A percentile compares a stretch with the other conserved stretches of the same genome.
These are phyloP conservation scores for Seira ritae DNA, from an alignment of 2,888 invertebrate genomes.

Conservation along the genomic window DNA sequence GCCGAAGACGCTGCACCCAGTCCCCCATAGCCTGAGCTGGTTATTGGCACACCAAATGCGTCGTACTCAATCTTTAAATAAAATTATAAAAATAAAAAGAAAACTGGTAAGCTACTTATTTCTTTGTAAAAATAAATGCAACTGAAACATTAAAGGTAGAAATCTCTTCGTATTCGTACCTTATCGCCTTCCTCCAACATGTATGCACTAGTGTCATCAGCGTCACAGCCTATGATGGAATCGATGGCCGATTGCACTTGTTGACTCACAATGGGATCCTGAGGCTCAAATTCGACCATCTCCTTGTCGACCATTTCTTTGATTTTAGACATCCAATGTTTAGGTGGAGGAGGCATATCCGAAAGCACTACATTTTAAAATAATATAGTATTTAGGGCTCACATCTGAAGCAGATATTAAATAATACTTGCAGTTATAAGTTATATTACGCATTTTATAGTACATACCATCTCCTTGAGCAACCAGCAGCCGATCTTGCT, in stretches of 20 bases:
- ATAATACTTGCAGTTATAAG: no score
- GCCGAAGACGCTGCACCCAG: constrained; percentile 69
- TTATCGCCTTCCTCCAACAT: constrained; percentile 69
- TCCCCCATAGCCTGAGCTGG: constrained; percentile 61
- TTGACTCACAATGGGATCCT: constrained; percentile 71
- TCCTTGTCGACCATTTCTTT: constrained; percentile 72
- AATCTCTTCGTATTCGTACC: constrained; percentile 57
- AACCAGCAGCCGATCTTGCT: constrained; percentile 66
- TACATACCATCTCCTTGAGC: constrained; percentile 71
- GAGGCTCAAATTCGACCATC: constrained; percentile 70
- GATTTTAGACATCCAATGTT: constrained; percentile 70
- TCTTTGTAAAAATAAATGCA: no score
- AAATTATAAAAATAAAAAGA: no score
- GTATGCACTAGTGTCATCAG: constrained; percentile 57
- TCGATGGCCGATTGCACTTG: constrained; percentile 74
- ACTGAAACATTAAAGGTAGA: no score
- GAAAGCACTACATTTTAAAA: constrained; percentile 60
- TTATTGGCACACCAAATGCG: constrained; percentile 72
- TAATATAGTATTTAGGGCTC: no score
- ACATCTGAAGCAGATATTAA: no score
- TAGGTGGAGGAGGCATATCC: constrained; percentile 71
- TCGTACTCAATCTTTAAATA: constrained; percentile 72
- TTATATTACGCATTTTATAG: no score
- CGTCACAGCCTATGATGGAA: constrained; percentile 71
- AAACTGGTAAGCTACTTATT: no score